Evolutionary conservation across 2,113 vertebrate species (phyloP).

Genomic region (Protomyctophum bolini): DNA sequence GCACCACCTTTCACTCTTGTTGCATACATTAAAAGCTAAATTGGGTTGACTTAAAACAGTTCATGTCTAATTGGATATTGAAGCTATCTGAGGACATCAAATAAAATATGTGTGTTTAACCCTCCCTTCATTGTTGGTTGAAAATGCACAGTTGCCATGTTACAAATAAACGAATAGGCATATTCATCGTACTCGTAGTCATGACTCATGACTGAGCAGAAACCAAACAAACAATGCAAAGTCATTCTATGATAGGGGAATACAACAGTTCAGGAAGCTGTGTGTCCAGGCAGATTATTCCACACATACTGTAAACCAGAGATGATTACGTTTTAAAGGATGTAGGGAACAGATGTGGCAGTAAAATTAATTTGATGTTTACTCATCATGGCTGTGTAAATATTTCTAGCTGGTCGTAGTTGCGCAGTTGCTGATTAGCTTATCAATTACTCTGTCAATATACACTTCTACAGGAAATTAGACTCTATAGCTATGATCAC

Average conservation of each 20-base stretch:
- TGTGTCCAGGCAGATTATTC: not conserved
- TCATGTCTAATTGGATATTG: slow-evolving; percentile 39
- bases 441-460: slow-evolving; percentile 34
- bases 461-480: slow-evolving; percentile 54
- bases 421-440: slow-evolving; percentile 22
- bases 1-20: slow-evolving; percentile 25
- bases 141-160: too few species aligned
- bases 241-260: not conserved
- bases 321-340: slow-evolving; percentile 34
- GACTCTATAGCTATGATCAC: not conserved
- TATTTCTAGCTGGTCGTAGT: not conserved
- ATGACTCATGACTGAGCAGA: too few species aligned
- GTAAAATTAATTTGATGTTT: slow-evolving; percentile 1
- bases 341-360: slow-evolving; percentile 10
- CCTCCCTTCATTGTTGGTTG: too few species aligned
- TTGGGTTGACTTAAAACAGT: slow-evolving; percentile 36
- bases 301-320: slow-evolving; percentile 4
- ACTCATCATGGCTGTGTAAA: slow-evolving; percentile 25
- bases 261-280: not conserved
- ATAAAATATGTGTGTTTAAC: not conserved
- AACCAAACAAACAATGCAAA: slow-evolving; percentile 11
- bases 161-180: too few species aligned
- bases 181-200: too few species aligned
- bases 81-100: slow-evolving; percentile 21
- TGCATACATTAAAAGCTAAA: slow-evolving; percentile 57